A percentile compares a stretch with the other conserved stretches of the same genome.
Evolutionary conservation across 2,797 vertebrate species (phyloP).

Genomic region (Paguma larvata): DNA sequence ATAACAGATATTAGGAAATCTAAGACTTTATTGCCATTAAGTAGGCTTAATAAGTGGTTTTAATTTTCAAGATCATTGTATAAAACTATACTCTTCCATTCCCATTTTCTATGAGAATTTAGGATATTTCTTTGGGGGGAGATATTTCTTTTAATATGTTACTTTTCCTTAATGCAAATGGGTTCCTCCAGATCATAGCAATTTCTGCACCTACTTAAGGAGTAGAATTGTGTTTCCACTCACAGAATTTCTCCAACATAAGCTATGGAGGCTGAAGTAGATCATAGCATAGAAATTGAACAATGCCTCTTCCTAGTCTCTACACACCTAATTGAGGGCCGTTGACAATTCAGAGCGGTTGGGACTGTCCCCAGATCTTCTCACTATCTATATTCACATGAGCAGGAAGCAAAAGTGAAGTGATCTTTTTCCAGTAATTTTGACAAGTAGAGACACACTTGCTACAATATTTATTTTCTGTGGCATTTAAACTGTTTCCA

Average conservation of each 20-base stretch:
- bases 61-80: constrained; percentile 5
- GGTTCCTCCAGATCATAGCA: neutral
- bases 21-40: constrained; percentile 15
- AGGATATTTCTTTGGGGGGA: neutral
- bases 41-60: neutral
- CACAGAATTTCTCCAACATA: neutral
- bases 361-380: neutral
- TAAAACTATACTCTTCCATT: neutral
- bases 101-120: neutral
- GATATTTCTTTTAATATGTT: neutral
- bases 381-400: neutral
- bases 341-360: neutral
- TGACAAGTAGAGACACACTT: neutral
- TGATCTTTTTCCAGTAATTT: neutral
- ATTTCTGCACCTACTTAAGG: neutral
- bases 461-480: constrained; percentile 50
- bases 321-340: neutral
- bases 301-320: neutral
- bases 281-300: neutral
- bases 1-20: neutral
- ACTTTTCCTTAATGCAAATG: neutral
- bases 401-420: constrained; percentile 5
- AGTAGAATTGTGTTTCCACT: neutral
- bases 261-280: neutral
- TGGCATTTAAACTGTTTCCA: constrained; percentile 36